Conservation (phyloP, 2,888 invertebrate species). For the Sclerodermus sp. region DNA sequence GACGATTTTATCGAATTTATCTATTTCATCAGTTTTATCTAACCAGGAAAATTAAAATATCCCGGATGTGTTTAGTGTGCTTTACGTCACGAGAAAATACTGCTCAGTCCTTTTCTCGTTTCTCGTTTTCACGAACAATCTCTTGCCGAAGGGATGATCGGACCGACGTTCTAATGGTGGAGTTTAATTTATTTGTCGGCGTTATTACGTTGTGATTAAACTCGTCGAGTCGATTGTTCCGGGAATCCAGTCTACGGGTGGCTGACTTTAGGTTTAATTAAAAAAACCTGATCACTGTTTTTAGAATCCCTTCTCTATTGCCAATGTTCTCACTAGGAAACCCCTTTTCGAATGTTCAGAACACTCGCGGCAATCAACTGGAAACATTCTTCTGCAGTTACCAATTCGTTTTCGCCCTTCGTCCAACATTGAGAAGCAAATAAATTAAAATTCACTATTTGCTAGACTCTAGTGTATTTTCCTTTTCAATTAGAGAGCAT, state of each 20-base stretch:
- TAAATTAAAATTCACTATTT: neutral
- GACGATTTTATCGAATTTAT: too few species aligned
- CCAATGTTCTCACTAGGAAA: conserved; percentile 14
- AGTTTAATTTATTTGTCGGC: conserved; percentile 38
- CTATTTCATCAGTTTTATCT: too few species aligned
- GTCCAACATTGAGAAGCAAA: neutral
- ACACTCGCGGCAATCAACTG: conserved; percentile 30
- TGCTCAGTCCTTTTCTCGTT: neutral
- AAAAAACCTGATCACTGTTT: conserved; percentile 37
- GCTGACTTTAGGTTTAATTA: conserved; percentile 40
- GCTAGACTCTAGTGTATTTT: too few species aligned
- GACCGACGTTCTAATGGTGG: neutral
- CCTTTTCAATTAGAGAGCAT: too few species aligned
- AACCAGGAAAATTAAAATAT: too few species aligned
- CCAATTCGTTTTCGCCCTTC: conserved; percentile 21
- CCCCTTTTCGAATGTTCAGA: conserved; percentile 17
- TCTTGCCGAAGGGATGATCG: conserved; percentile 14
- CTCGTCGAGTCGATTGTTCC: conserved; percentile 24
- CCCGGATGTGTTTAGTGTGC: too few species aligned
- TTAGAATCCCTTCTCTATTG: conserved; percentile 19
- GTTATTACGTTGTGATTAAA: conserved; percentile 42
- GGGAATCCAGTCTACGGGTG: neutral
- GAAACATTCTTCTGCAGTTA: conserved; percentile 24
- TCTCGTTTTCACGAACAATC: neutral
- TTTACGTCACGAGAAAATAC: too few species aligned